Percentiles rank a stretch among this genome's conserved stretches.
phyloP scores from a whole-genome alignment of 2,113 vertebrate species.

The Serinus canaria region DNA sequence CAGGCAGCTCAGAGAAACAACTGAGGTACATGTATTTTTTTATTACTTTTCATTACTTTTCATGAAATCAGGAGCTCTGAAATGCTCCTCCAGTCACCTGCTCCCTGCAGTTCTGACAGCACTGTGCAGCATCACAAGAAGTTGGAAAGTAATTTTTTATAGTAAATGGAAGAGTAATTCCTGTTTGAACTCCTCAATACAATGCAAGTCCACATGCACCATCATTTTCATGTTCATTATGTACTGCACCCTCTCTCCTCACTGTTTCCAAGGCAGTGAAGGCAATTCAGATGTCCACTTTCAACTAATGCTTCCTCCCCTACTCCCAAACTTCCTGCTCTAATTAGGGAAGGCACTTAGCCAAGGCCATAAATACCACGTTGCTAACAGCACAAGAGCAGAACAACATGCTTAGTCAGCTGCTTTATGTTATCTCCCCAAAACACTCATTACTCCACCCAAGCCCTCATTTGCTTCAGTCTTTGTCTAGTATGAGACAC shows the following conservation, averaged over 20 bases:
- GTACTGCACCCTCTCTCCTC: background rate
- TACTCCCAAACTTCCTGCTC: background rate
- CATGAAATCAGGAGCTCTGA: background rate
- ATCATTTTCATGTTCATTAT: background rate
- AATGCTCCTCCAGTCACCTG: constrained; percentile 16
- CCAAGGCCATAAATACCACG: background rate
- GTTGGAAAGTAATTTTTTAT: background rate
- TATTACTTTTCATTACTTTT: background rate
- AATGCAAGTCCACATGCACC: background rate
- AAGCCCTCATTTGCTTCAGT: background rate
- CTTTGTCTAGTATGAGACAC: background rate
- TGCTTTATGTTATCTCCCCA: background rate
- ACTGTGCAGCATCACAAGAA: background rate
- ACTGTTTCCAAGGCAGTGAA: background rate
- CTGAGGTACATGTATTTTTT: background rate
- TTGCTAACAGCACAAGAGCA: background rate
- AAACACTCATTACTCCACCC: background rate
- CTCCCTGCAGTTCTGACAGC: constrained; percentile 40
- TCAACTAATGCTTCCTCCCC: background rate
- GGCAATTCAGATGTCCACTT: background rate
- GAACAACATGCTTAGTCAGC: background rate
- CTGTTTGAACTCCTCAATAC: background rate
- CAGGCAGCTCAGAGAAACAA: background rate
- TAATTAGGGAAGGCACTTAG: background rate
- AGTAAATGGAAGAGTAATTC: background rate